Evolutionary conservation across 2,888 invertebrate genomes (phyloP).

Genomic region (Agrotis segetum): DNA sequence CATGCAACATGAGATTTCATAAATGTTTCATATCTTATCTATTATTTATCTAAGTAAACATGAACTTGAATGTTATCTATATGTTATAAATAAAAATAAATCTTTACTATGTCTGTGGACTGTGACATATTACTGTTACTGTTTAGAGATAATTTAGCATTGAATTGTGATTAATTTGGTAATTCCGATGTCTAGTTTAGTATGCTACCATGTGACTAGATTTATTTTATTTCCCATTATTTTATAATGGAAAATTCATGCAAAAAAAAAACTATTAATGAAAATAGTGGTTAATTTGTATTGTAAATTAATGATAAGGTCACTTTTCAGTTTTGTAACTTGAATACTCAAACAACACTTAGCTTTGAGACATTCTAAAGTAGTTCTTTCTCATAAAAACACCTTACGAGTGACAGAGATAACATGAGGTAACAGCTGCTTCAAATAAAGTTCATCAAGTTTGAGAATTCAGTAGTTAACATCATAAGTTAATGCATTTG

Average conservation of each 20-base stretch:
- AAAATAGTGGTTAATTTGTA: not conserved
- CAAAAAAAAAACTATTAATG: too few species aligned
- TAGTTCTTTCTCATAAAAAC: not conserved
- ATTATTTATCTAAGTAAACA: constrained; percentile 15
- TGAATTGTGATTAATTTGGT: constrained; percentile 4
- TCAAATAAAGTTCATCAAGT: not conserved
- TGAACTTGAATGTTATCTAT: constrained; percentile 35
- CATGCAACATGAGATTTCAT: constrained; percentile 26
- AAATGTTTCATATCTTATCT: constrained; percentile 33
- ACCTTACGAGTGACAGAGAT: constrained; percentile 22
- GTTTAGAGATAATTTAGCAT: constrained; percentile 10
- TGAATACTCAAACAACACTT: constrained; percentile 1
- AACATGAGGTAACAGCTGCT: not conserved
- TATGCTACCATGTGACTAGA: not conserved
- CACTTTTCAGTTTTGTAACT: not conserved
- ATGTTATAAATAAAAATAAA: constrained; percentile 24
- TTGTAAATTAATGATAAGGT: not conserved
- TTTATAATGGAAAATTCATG: too few species aligned
- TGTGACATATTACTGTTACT: constrained; percentile 16
- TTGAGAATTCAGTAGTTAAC: constrained; percentile 2
- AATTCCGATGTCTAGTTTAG: not conserved
- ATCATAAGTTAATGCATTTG: not conserved
- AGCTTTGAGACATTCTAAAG: not conserved
- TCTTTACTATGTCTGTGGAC: not conserved
- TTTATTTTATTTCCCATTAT: not conserved